Evolutionary conservation across 2,888 invertebrate species (phyloP).

Genomic region (Auanema sp.): DNA sequence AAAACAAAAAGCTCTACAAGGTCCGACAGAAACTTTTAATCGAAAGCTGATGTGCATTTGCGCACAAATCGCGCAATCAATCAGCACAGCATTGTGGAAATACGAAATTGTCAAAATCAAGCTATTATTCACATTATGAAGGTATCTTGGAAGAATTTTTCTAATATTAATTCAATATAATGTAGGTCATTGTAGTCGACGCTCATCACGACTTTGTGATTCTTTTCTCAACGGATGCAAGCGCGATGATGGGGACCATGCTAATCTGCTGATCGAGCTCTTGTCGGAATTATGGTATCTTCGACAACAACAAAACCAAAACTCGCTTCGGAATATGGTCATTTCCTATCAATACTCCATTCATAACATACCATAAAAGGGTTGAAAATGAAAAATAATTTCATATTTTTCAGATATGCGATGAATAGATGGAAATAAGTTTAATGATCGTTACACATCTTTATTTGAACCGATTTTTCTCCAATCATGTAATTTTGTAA

Average conservation of each 20-base stretch:
- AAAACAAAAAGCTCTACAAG: too few relatives aligned
- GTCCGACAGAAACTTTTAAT: too few relatives aligned
- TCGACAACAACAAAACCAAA: constrained; percentile 18
- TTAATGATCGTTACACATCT: too few relatives aligned
- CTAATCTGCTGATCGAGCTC: constrained; percentile 20
- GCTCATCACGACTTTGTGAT: constrained; percentile 22
- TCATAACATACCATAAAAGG: too few relatives aligned
- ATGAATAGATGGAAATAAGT: too few relatives aligned
- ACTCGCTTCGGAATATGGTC: constrained; percentile 19
- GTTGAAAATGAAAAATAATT: too few relatives aligned
- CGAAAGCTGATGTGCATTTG: too few relatives aligned
- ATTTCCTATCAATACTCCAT: too few relatives aligned
- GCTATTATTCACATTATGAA: constrained; percentile 21
- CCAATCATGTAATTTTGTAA: too few relatives aligned
- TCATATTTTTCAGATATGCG: too few relatives aligned
- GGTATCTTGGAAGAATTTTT: constrained; percentile 20
- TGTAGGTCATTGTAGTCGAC: constrained; percentile 26
- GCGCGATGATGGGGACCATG: constrained; percentile 20
- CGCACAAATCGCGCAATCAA: too few relatives aligned
- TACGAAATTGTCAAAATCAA: constrained; percentile 16
- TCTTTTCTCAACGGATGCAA: constrained; percentile 19
- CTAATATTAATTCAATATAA: constrained; percentile 21
- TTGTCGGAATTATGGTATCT: constrained; percentile 23
- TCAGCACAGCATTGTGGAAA: constrained; percentile 19
- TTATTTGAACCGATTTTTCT: too few relatives aligned